Evolutionary conservation across 2,888 invertebrate genomes (phyloP).

Genomic region (Auanema freiburgensis): DNA sequence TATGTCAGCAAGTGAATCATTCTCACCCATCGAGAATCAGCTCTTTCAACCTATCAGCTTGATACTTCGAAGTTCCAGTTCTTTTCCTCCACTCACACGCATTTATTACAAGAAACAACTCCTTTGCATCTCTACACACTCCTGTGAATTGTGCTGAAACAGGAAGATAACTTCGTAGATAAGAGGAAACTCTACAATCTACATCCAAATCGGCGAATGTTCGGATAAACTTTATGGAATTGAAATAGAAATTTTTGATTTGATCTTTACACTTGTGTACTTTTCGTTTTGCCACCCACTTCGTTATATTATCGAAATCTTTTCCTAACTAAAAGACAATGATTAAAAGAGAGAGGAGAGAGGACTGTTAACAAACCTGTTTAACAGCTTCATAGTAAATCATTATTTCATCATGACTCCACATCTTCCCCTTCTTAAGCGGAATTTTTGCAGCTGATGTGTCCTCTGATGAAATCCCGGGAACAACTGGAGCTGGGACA

Average conservation of each 20-base stretch:
- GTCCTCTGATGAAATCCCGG: background rate
- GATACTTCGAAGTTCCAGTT: slow-evolving; percentile 36
- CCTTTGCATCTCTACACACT: slow-evolving; percentile 45
- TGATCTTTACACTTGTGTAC: slow-evolving; percentile 48
- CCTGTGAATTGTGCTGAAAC: slow-evolving; percentile 23
- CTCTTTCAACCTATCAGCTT: slow-evolving; percentile 32
- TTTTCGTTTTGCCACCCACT: slow-evolving; percentile 44
- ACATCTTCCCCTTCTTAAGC: slow-evolving; percentile 21
- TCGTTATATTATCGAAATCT: slow-evolving; percentile 50
- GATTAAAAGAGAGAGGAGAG: no score
- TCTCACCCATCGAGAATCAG: slow-evolving; percentile 44
- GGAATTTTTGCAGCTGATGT: background rate
- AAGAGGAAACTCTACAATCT: slow-evolving; percentile 15
- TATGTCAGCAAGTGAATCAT: background rate
- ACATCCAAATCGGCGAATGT: slow-evolving; percentile 18
- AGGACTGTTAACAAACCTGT: slow-evolving; percentile 16
- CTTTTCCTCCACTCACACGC: slow-evolving; percentile 53
- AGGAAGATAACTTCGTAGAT: background rate
- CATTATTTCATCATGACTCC: slow-evolving; percentile 29
- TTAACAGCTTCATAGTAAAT: slow-evolving; percentile 37
- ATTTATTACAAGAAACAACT: slow-evolving; percentile 53
- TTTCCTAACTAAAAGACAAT: slow-evolving; percentile 47
- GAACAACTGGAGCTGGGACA: background rate
- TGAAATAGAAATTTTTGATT: slow-evolving; percentile 52
- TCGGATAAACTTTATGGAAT: slow-evolving; percentile 44